A percentile compares a stretch with the other conserved stretches of the same genome.
phyloP scores from a whole-genome alignment of 2,113 vertebrate species.

The Merops nubicus region DNA sequence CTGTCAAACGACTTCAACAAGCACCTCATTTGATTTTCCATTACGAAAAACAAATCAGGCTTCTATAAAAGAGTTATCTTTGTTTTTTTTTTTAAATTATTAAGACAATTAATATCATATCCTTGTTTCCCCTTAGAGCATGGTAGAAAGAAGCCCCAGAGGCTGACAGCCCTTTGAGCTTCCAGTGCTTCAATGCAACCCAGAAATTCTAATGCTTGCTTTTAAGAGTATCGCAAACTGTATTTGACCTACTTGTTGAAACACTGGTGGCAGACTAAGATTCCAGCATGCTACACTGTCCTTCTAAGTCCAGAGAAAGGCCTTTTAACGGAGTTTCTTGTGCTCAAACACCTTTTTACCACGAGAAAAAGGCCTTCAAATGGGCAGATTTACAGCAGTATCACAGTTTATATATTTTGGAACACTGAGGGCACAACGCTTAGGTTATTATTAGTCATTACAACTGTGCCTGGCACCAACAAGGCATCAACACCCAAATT shows the following conservation, averaged over 20 bases:
- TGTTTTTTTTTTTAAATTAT: background rate
- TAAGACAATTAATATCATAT: background rate
- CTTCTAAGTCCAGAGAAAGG: background rate
- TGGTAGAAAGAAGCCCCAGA: rapidly evolving
- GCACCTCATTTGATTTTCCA: background rate
- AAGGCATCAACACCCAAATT: conserved; percentile 4
- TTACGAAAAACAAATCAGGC: background rate
- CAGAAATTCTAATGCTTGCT: background rate
- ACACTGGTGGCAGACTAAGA: background rate
- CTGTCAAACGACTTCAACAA: background rate
- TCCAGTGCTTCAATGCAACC: background rate
- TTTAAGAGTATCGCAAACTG: background rate
- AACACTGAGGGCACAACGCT: rapidly evolving
- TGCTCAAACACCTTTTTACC: background rate
- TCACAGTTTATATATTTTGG: background rate
- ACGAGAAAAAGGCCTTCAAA: background rate
- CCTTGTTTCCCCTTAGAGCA: background rate
- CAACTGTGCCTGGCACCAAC: background rate
- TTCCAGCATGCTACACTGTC: rapidly evolving
- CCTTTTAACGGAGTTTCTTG: background rate
- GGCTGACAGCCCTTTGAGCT: rapidly evolving
- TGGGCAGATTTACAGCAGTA: background rate
- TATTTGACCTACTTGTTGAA: background rate
- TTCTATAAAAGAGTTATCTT: background rate
- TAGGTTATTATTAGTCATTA: background rate